phyloP scores from a whole-genome alignment of 1,140 invertebrate genomes.

The Scylla paramamosain region DNA sequence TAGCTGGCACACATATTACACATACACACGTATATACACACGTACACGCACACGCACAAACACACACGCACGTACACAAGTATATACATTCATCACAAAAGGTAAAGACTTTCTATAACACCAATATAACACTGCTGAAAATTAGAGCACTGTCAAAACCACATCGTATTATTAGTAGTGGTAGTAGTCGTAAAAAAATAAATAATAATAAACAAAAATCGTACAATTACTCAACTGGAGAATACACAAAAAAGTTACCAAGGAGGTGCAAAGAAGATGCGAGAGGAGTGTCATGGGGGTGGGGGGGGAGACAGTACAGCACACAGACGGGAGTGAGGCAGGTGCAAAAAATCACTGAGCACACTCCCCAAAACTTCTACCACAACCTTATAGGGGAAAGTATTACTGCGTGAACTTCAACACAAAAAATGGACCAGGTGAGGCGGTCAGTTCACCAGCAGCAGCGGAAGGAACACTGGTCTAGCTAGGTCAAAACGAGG shows the following conservation, averaged over 20 bases:
- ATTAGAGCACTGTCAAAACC: neutral
- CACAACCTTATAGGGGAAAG: neutral
- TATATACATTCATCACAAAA: too few relatives aligned
- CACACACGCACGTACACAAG: too few relatives aligned
- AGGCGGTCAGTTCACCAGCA: neutral
- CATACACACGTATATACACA: too few relatives aligned
- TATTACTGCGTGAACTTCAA: neutral
- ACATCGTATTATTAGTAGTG: neutral
- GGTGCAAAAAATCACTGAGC: neutral
- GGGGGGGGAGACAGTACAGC: neutral
- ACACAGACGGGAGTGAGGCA: neutral
- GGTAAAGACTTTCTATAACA: too few relatives aligned
- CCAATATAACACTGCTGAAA: neutral
- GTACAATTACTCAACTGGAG: neutral
- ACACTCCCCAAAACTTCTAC: neutral
- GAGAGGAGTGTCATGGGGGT: neutral
- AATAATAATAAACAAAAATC: too few relatives aligned
- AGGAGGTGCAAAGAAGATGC: neutral
- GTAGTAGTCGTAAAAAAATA: neutral
- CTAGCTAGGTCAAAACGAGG: neutral
- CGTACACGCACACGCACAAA: too few relatives aligned
- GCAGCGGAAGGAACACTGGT: neutral
- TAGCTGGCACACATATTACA: too few relatives aligned
- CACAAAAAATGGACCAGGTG: neutral
- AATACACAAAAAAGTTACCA: neutral